A percentile compares a stretch with the other conserved stretches of the same genome.
Conservation (phyloP, 1,140 invertebrate genomes). For the Meloidogyne exigua region DNA sequence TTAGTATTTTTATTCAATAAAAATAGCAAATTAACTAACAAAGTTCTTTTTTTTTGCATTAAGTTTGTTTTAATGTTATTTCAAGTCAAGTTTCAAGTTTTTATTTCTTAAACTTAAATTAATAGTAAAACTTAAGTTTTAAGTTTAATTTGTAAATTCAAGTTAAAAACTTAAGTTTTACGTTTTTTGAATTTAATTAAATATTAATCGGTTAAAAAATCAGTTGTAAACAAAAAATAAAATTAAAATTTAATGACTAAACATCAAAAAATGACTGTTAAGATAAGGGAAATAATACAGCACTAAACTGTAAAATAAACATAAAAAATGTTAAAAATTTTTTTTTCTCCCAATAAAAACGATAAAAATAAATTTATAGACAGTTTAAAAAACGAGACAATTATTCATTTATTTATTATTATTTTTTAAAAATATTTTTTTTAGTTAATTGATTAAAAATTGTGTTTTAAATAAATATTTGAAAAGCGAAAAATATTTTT, state of each 20-base stretch:
- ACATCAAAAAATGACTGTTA: not conserved
- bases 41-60: not conserved
- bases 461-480: not conserved
- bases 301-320: not conserved
- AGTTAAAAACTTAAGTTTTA: not conserved
- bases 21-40: not conserved
- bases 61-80: not conserved
- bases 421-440: not conserved
- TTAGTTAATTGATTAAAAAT: not conserved
- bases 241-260: slow-evolving; percentile 8
- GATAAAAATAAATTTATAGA: not conserved
- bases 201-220: not conserved
- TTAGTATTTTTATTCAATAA: not conserved
- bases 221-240: not conserved
- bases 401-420: not conserved
- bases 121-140: too few relatives aligned
- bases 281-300: not conserved
- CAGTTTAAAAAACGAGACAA: not conserved
- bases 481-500: not conserved
- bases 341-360: not conserved
- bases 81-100: not conserved
- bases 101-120: too few relatives aligned
- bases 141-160: too few relatives aligned
- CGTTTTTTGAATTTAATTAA: not conserved
- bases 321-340: not conserved